Base-by-base conservation (phyloP, 1,140 invertebrate species). In the Copidosoma floridanum region DNA sequence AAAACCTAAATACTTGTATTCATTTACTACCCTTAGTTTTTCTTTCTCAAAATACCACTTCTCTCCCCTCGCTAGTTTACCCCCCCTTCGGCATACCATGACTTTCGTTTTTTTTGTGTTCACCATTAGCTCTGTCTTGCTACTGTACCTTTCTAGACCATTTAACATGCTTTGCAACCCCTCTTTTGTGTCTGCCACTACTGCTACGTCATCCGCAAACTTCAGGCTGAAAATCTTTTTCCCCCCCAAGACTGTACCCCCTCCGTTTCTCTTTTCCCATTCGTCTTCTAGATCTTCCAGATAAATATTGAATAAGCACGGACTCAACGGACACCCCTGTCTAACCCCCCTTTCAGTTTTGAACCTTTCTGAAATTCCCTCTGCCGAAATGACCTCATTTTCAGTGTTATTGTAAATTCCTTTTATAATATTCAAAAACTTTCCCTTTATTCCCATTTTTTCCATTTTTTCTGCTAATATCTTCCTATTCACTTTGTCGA, bases 321-420 rank as follows among this genome's bases (percentile, higher is more conserved):
- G 37, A 29, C 62, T 64, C 2, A 64, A 43, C 29, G 56, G 38
- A 12, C 62, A 64, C 2, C 56, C 62, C 47, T 64, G 56, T 18
- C 62, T 53, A n/a, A 64, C 51, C 7, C 56, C 56, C 18, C 20
- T 18, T 1, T 6, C 35, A 24, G 56, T 64, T 14, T 18, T 20
- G 26, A 64, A 64, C 8, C 14, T 26, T 21, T 58, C 43, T 10
- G 44, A 24, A 3, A 27, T 38, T 23, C 24, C 32, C 20, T 26
- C 20, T 21, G 24, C 35, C 27, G 32, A 18, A n/a, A 47, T 51
- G 27, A 59, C 32, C 16, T 57, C 38, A 44, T 44, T 51, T 20
- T 16, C 32, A 20, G 40, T 43, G 8, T 43, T 43, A 5, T 43
- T 2, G 21, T 43, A 43, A 16, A 43, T 43, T 18, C 10, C 21